A percentile compares a stretch with the other conserved stretches of the same genome.
Conservation (phyloP, 2,888 invertebrate genomes). For the Nymphalis urticae region DNA sequence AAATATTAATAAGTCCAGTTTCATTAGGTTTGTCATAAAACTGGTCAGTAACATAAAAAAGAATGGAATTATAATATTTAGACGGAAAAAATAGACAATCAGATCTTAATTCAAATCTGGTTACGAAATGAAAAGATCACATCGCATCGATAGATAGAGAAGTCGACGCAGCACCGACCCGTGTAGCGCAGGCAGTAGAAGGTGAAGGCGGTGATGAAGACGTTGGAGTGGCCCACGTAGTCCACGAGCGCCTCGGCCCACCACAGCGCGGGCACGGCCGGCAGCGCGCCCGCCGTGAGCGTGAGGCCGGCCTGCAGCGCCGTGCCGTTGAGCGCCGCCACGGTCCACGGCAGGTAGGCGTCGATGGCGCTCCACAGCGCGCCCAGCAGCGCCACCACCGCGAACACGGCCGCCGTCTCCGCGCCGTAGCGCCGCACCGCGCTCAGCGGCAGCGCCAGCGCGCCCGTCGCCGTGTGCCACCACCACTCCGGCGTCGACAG, state of each 20-base stretch:
- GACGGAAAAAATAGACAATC: too few species aligned
- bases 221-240: slow-evolving; percentile 90
- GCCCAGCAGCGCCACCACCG: slow-evolving; percentile 87
- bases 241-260: slow-evolving; percentile 92
- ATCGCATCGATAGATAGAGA: too few species aligned
- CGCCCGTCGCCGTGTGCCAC: slow-evolving; percentile 91
- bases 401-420: slow-evolving; percentile 86
- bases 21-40: too few species aligned
- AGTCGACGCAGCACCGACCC: slow-evolving; percentile 65
- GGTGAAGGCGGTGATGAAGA: slow-evolving; percentile 90
- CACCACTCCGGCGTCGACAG: slow-evolving; percentile 92
- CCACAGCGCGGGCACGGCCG: slow-evolving; percentile 86
- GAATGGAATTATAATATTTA: too few species aligned
- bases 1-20: too few species aligned
- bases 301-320: slow-evolving; percentile 84
- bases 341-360: slow-evolving; percentile 87
- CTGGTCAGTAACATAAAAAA: too few species aligned
- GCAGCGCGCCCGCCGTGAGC: slow-evolving; percentile 85
- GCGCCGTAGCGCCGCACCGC: slow-evolving; percentile 88
- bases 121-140: too few species aligned
- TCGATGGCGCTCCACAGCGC: slow-evolving; percentile 91
- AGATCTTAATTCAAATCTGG: too few species aligned
- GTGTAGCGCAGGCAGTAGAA: slow-evolving; percentile 89
- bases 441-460: slow-evolving; percentile 90
- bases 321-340: slow-evolving; percentile 79